Evolutionary conservation across 2,888 invertebrate genomes (phyloP), one percentile per base, ranked within the genome.

Genomic region (Chrysolina haemoptera): DNA sequence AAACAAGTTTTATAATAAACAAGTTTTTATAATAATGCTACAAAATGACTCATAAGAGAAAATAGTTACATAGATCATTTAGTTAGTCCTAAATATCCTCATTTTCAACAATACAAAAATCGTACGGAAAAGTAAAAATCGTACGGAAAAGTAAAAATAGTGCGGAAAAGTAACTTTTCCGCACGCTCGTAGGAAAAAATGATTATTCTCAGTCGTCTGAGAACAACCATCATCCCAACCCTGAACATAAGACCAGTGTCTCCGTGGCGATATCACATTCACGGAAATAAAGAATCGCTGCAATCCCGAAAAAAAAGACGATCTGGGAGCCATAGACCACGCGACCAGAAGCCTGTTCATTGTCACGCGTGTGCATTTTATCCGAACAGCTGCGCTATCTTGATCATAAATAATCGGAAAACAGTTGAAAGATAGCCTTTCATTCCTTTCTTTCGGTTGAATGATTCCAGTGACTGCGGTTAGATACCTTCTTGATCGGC

Each of bases 341-440:
- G 82, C 79, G 81, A 82, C 79, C 74, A 66, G 16, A 35, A 68
- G 27, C 59, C 53, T 22, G 68, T 67, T 64, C 66, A 76, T 81
- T 79, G 79, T 80, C 82, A 82, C 82, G 81, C 82, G 82, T 81
- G 78, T 78, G 76, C 59, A 79, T 79, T 79, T 78, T 73, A 73
- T 63, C 68, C 76, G 79, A 80, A 82, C 84, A 84, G 82, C 85
- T 85, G 85, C 81, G 53, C 76, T 73, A 76, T 78, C 79, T 77
- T 76, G 79, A 81, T 84, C 82, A 84, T 86, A 84, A 86, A 86
- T 85, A 85, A 86, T 84, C 82, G 79, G 77, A 68, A 83, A 84
- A 84, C 81, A 83, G 82, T 83, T 82, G 83, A 84, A 84, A 83
- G 84, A 83, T 83, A 79, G 80, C 83, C 80, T 84, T 86, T 85